Evolutionary conservation across 2,797 vertebrate species (phyloP).

Genomic region (Peromyscus eremicus): DNA sequence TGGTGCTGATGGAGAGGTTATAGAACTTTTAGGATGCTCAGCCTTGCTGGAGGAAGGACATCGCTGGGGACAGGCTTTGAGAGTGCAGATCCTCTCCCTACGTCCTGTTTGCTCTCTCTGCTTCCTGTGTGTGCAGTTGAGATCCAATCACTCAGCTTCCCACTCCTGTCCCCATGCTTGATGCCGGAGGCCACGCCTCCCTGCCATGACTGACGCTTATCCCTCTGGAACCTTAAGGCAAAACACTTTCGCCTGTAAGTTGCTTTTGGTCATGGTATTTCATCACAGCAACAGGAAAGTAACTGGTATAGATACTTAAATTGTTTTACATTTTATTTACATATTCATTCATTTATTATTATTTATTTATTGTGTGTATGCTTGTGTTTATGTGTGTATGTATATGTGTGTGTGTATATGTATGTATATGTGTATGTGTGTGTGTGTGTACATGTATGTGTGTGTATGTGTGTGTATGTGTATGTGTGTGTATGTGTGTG

Average conservation of each 20-base stretch:
- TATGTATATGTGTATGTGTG: not conserved
- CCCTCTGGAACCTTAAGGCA: not conserved
- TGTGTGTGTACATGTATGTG: not conserved
- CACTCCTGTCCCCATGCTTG: not conserved
- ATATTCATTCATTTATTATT: not conserved
- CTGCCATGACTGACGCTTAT: too few relatives aligned
- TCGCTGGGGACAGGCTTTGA: not conserved
- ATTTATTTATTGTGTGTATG: too few relatives aligned
- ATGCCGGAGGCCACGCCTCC: not conserved
- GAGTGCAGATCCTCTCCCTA: not conserved
- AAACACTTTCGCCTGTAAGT: not conserved
- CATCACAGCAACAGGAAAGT: not conserved
- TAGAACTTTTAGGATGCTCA: not conserved
- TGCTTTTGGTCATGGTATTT: not conserved
- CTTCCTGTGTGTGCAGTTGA: not conserved
- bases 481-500: not conserved
- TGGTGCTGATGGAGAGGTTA: too few relatives aligned
- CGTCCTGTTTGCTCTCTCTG: not conserved
- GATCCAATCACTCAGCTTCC: not conserved
- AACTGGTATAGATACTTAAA: not conserved
- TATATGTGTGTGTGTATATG: not conserved
- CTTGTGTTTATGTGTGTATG: not conserved
- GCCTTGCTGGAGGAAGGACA: not conserved
- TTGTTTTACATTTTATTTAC: not conserved
- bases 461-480: not conserved